Evolutionary conservation across 37 sponge, comb jelly and placozoan genomes (phyloP).

Genomic region (Ephydatia muelleri): DNA sequence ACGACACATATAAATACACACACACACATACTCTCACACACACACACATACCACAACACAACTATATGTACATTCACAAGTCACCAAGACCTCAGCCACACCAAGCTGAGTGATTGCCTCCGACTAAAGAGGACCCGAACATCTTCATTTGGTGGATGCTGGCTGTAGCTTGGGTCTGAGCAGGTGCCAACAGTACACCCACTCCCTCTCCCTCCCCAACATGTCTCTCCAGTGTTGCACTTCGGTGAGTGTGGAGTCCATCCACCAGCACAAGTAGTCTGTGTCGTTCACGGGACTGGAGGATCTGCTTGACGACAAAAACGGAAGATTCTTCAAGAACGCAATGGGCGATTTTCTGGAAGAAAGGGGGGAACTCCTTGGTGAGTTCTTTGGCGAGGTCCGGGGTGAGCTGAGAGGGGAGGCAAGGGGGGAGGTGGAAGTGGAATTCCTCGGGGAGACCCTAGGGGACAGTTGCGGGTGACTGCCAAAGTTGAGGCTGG

Average conservation of each 20-base stretch:
- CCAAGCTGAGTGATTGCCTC: no score
- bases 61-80: no score
- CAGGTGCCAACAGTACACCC: slow-evolving; percentile 75
- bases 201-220: slow-evolving; percentile 56
- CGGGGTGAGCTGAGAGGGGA: neutral
- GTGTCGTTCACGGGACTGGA: neutral
- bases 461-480: neutral
- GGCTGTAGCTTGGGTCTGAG: slow-evolving; percentile 48
- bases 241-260: slow-evolving; percentile 44
- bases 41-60: no score
- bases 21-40: no score
- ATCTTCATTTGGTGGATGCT: slow-evolving; percentile 1
- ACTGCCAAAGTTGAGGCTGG: neutral
- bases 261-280: slow-evolving; percentile 54
- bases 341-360: neutral
- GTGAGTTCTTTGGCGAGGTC: neutral
- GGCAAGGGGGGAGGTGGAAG: neutral
- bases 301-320: neutral
- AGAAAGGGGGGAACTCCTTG: neutral
- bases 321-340: neutral
- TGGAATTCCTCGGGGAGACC: no score
- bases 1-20: no score
- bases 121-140: no score
- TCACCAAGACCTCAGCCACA: no score
- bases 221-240: slow-evolving; percentile 53